These are phyloP conservation scores for Haliclona indistincta DNA, from an alignment of 37 sponge, comb jelly and placozoan genomes.

Conservation along the genomic window DNA sequence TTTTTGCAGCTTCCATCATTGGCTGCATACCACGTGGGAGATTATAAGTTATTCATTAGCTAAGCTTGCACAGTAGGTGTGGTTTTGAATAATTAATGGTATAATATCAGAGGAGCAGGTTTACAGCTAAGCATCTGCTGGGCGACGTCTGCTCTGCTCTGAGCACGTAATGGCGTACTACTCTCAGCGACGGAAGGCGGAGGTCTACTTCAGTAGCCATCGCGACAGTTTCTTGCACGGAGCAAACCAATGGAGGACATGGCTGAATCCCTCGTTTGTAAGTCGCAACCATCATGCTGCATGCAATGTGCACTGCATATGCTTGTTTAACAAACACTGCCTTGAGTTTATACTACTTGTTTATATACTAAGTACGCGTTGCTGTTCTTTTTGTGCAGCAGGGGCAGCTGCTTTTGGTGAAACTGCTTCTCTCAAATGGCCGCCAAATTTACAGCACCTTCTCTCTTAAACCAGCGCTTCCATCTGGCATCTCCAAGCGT, in stretches of 20 bases:
- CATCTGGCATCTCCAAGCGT: constrained; percentile 6
- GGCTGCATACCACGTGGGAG: not conserved
- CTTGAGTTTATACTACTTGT: no score
- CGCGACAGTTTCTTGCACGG: constrained; percentile 64
- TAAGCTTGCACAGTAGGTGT: not conserved
- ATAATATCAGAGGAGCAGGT: not conserved
- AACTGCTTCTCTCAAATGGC: constrained; percentile 6
- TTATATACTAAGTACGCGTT: not conserved
- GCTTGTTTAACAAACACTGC: no score
- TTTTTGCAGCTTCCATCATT: constrained; percentile 10
- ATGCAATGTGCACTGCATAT: no score
- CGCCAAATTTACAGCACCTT: constrained; percentile 18
- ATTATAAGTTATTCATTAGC: not conserved
- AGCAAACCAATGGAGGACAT: not conserved
- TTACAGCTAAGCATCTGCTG: not conserved
- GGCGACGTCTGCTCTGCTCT: no score
- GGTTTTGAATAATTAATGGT: not conserved
- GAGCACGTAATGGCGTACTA: not conserved
- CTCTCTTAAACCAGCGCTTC: constrained; percentile 17
- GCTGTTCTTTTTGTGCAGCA: not conserved
- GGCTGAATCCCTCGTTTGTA: constrained; percentile 3
- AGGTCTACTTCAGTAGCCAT: constrained; percentile 30
- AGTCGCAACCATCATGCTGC: no score
- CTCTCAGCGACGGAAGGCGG: constrained; percentile 30
- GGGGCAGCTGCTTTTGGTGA: constrained; percentile 10